Evolutionary conservation across 2,888 invertebrate species (phyloP), one percentile per base, ranked within the genome.

Genomic region (Apamea crenata): DNA sequence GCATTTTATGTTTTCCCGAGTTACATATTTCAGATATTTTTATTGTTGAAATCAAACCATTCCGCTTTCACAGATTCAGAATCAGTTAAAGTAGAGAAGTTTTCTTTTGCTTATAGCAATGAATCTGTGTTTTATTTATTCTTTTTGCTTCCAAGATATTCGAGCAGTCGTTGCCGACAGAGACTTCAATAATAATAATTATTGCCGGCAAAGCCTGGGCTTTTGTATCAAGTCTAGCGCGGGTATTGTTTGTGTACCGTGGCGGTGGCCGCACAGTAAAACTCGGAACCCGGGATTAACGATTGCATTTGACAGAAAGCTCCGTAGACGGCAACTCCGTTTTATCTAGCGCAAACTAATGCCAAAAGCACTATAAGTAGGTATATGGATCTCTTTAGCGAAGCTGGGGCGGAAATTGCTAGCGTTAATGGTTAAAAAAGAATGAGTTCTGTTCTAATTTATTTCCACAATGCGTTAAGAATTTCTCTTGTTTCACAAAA

Each of bases 251-350:
- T 80, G 81, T 65, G 69, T 59, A 66, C 74, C 50, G 7, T 32
- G 44, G 66, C 56, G 63, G 75, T 68, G 25, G 78, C 56, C 69
- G 74, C 74, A 65, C 63, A 74, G 69, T 80, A 71, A 63, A 78
- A 83, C 76, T 81, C 56, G 68, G 67, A 68, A 84, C 69, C 81
- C 44, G 77, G 86, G 85, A 88, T 86, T 88, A 88, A 88, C 86
- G 83, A 84, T 88, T 88, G 88, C 85, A 83, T 87, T 90, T 86
- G 89, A 88, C 88, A 87, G 87, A 84, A 79, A 83, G 74, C 81
- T 81, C 44, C 63, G 74, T 74, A 76, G 68, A 81, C 70, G 77
- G 63, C 59, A 73, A 80, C 74, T 83, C 72, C 56, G 61, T 80
- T 85, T 82, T 83, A 87, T 85, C 77, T 81, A 32, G 72, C 56